Percentiles rank a stretch among this genome's conserved stretches.
Evolutionary conservation across 2,888 invertebrate genomes (phyloP).

Genomic region (Agrypnus murinus): DNA sequence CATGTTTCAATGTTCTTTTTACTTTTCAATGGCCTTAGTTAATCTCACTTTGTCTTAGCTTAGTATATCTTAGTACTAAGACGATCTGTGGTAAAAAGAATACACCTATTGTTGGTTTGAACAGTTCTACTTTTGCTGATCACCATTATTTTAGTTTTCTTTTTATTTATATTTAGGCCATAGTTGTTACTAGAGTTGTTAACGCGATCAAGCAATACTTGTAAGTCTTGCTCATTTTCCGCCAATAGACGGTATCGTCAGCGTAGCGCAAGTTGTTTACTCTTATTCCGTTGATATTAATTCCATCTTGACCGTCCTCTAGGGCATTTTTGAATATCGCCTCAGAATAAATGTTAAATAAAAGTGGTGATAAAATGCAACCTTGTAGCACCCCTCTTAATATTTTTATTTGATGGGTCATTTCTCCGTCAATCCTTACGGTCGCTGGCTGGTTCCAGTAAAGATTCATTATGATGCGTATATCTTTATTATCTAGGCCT

Average conservation of each 20-base stretch:
- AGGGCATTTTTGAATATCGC: too few relatives aligned
- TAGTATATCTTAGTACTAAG: too few relatives aligned
- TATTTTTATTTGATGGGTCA: constrained; percentile 4
- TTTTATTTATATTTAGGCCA: constrained; percentile 17
- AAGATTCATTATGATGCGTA: constrained; percentile 19
- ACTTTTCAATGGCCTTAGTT: too few relatives aligned
- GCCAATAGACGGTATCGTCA: constrained; percentile 22
- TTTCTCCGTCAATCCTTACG: constrained; percentile 12
- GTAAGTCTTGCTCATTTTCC: constrained; percentile 10
- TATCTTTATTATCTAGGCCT: not conserved
- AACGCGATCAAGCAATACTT: not conserved
- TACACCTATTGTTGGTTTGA: too few relatives aligned
- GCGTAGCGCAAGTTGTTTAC: too few relatives aligned
- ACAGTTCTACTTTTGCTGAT: too few relatives aligned
- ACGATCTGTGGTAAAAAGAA: too few relatives aligned
- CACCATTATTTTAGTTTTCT: constrained; percentile 21
- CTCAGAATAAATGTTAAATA: too few relatives aligned
- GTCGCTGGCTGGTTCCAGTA: constrained; percentile 16
- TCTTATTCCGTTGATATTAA: constrained; percentile 19
- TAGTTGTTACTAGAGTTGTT: constrained; percentile 4
- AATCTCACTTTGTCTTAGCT: too few relatives aligned
- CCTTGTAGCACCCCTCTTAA: constrained; percentile 11
- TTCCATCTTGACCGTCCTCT: constrained; percentile 7
- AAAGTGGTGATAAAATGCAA: constrained; percentile 8
- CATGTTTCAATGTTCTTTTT: too few relatives aligned